Evolutionary conservation across 2,888 invertebrate species (phyloP).

Genomic region (Nomada goodeniana): DNA sequence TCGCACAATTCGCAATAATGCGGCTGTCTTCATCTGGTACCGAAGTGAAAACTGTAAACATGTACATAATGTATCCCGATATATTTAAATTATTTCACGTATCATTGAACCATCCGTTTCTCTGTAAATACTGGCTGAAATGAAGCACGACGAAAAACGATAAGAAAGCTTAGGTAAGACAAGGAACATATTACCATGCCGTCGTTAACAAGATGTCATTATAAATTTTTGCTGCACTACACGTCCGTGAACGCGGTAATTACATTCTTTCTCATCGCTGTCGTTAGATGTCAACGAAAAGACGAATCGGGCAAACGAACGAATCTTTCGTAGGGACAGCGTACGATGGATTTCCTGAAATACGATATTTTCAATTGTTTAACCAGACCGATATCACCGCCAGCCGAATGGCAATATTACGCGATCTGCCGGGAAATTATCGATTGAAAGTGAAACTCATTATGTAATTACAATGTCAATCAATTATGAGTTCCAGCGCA

Average conservation of each 20-base stretch:
- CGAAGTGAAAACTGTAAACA: no score
- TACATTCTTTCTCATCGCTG: slow-evolving; percentile 13
- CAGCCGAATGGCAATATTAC: not conserved
- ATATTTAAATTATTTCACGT: no score
- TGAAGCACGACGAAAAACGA: not conserved
- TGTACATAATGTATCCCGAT: no score
- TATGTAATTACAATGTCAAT: not conserved
- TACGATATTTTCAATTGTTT: not conserved
- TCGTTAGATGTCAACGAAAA: slow-evolving; percentile 3
- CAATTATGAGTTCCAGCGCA: no score
- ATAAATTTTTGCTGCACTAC: slow-evolving; percentile 15
- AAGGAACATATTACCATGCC: slow-evolving; percentile 7
- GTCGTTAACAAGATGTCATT: slow-evolving; percentile 23
- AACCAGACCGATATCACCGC: not conserved
- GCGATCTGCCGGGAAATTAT: not conserved
- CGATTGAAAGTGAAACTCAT: not conserved
- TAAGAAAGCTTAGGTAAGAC: slow-evolving; percentile 13
- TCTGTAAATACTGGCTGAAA: not conserved
- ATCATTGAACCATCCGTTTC: not conserved
- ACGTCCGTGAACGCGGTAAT: slow-evolving; percentile 16
- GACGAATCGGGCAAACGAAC: not conserved
- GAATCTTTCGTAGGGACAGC: no score
- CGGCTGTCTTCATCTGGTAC: no score
- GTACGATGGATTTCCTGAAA: no score
- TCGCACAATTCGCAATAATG: no score